phyloP scores from a whole-genome alignment of 1,140 invertebrate genomes.

The Hyles euphorbiae region DNA sequence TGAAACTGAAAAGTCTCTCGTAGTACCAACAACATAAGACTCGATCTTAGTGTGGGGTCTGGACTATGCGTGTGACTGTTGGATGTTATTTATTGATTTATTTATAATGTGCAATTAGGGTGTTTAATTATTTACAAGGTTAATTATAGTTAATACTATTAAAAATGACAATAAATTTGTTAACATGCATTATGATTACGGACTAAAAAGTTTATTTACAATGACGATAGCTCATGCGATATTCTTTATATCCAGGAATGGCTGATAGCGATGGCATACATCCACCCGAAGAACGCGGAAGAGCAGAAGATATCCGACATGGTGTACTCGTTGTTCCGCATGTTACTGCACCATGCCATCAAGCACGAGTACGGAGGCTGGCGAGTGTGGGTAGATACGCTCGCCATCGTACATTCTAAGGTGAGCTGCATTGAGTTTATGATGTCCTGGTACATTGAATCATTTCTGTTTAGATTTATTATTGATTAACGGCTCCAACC shows the following conservation, averaged over 20 bases:
- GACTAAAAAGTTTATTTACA: no score
- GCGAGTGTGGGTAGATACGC: constrained; percentile 99
- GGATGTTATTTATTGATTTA: no score
- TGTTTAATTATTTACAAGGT: no score
- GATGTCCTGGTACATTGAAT: not conserved
- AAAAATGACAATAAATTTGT: no score
- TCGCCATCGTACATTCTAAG: constrained; percentile 99
- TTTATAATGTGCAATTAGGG: no score
- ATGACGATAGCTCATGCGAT: not conserved
- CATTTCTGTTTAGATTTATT: not conserved
- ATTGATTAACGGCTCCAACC: no score
- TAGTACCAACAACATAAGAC: no score
- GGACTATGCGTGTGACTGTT: no score
- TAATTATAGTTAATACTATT: no score
- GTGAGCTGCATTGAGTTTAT: constrained; percentile 69
- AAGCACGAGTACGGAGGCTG: constrained; percentile 99
- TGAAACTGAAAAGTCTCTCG: no score
- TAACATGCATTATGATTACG: no score
- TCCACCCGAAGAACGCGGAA: constrained; percentile 95
- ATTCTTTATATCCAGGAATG: constrained; percentile 81
- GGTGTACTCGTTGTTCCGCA: constrained; percentile 96
- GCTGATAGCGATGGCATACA: constrained; percentile 98
- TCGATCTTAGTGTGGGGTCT: no score
- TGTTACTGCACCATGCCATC: constrained; percentile 98
- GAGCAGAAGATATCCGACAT: constrained; percentile 98